A percentile compares a stretch with the other conserved stretches of the same genome.
Evolutionary conservation across 2,797 vertebrate genomes (phyloP).

Genomic region (Chromis chromis): DNA sequence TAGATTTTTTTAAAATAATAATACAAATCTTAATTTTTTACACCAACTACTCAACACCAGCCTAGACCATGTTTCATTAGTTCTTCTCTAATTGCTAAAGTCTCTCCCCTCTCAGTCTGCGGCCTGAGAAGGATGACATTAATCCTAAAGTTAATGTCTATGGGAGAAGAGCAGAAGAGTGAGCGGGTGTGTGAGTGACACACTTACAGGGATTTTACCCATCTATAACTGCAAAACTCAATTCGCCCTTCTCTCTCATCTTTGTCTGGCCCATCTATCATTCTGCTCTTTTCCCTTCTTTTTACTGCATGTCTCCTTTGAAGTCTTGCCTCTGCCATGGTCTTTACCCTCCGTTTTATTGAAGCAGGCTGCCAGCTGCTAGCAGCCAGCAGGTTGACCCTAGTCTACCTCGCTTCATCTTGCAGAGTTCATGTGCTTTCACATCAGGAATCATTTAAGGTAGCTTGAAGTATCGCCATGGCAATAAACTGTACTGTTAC

Average conservation of each 20-base stretch:
- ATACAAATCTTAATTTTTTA: too few species aligned
- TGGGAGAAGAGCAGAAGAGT: slow-evolving; percentile 33
- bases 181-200: slow-evolving; percentile 69
- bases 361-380: slow-evolving; percentile 48
- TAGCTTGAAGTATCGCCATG: slow-evolving; percentile 13
- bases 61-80: slow-evolving; percentile 14
- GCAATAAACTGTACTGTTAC: slow-evolving; percentile 23
- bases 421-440: slow-evolving; percentile 11
- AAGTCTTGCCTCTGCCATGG: slow-evolving; percentile 44
- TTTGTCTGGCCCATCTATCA: slow-evolving; percentile 52
- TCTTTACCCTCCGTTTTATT: slow-evolving; percentile 37
- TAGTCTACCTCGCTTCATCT: slow-evolving; percentile 28
- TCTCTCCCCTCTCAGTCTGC: slow-evolving; percentile 28
- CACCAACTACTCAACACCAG: too few species aligned
- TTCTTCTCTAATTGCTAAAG: slow-evolving; percentile 33
- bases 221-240: slow-evolving; percentile 56
- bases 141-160: slow-evolving; percentile 71
- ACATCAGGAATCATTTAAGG: slow-evolving; percentile 51
- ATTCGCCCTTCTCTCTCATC: slow-evolving; percentile 35
- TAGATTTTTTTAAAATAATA: neutral
- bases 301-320: slow-evolving; percentile 54
- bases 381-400: slow-evolving; percentile 36
- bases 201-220: slow-evolving; percentile 67
- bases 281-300: slow-evolving; percentile 37
- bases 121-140: slow-evolving; percentile 54